Conservation (phyloP, 1,140 invertebrate species). For the Diorhabda sublineata region DNA sequence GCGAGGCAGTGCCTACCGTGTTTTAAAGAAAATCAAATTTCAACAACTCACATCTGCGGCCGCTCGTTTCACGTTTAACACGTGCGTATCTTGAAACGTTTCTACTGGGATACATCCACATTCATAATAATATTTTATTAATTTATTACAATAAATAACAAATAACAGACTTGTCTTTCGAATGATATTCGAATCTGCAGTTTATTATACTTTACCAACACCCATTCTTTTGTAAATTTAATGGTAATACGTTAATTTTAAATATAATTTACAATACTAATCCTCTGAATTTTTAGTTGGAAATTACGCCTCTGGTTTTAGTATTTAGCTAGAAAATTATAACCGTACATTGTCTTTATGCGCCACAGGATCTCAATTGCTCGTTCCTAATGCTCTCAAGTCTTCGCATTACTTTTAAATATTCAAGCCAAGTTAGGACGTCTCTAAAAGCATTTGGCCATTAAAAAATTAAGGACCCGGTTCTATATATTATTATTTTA, state of each 20-base stretch:
- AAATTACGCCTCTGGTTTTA: background rate
- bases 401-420: conserved; percentile 46
- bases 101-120: no score
- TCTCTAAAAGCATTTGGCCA: conserved; percentile 49
- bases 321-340: conserved; percentile 24
- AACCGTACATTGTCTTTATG: conserved; percentile 35
- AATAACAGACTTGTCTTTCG: no score
- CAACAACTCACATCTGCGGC: conserved; percentile 1
- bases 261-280: no score
- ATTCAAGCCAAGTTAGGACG: conserved; percentile 45
- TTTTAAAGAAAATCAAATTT: conserved; percentile 3
- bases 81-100: background rate
- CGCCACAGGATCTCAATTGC: conserved; percentile 30
- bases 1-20: background rate
- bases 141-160: no score
- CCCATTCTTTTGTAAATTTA: no score
- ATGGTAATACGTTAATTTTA: no score
- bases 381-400: conserved; percentile 31
- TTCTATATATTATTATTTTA: conserved; percentile 48
- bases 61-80: background rate
- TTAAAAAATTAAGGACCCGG: conserved; percentile 48
- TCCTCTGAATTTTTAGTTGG: no score
- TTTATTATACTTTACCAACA: no score
- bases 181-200: no score
- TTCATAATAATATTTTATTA: no score